Base-by-base conservation (phyloP, 2,113 vertebrate genomes). In the Elgaria multicarinata region DNA sequence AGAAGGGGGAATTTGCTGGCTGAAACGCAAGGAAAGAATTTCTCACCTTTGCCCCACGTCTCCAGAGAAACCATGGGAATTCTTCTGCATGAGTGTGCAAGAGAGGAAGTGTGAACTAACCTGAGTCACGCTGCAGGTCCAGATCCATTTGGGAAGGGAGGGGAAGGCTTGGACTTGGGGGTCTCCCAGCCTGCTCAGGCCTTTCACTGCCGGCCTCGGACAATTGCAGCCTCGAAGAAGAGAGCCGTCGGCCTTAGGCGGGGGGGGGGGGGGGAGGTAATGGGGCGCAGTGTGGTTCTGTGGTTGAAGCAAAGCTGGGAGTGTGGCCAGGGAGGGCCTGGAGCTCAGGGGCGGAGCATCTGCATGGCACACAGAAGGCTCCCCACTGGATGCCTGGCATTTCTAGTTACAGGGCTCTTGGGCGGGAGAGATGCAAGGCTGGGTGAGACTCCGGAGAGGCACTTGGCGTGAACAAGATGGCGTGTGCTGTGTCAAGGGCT, bases 161-260 rank as follows among this genome's bases (percentile, higher is more conserved):
- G 3, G 5, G 0, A 0, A 69, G 36, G 55, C 67, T 31, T 0
- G 0, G 1, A 1, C 3, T 20, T 69, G n/a, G 13, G 46, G 79
- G 0, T 0, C 14, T 0, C 6, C 6, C 28, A 77, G 85, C 85
- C 82, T 28, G 20, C 36, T 67, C 66, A 85, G 50, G 42, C 26
- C 3, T 31, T 55, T 3, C 3, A 50, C 31, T 0, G 0, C 69
- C 86, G 84, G 50, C 75, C 71, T 0, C 0, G 33, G 22, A 90
- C 55, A 8, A 46, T 69, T 67, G 78, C 79, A n/a, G 31, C 2
- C 82, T 80, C 12, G 4, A 28, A 1, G 22, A 67, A 91, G 88
- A 0, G 24, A 20, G 18, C 58, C 18, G 3, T 3, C 3, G 3
- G 3, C 64, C 22, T 67, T 26, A 6, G 9, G 64, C 16, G 24